Evolutionary conservation across 1,140 invertebrate genomes (phyloP).

Genomic region (Trachymyrmex cornetzi): DNA sequence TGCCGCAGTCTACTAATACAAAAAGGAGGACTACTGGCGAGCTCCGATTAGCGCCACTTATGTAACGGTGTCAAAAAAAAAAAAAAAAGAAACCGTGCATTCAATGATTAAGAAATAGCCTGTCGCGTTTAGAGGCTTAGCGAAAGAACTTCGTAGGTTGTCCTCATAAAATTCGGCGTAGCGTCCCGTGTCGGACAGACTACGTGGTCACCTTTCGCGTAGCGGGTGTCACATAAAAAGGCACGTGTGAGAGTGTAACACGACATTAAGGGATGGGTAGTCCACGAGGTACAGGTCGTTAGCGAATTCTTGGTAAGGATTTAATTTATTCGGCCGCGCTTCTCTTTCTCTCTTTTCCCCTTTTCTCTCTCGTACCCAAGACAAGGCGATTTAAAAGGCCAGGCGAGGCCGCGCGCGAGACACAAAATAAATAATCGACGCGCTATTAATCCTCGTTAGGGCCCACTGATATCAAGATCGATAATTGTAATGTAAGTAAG

Average conservation of each 20-base stretch:
- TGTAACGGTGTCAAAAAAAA: not conserved
- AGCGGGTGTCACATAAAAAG: conserved; percentile 46
- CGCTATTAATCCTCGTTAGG: conserved; percentile 76
- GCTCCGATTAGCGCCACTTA: conserved; percentile 29
- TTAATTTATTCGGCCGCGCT: conserved; percentile 80
- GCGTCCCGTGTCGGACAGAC: conserved; percentile 30
- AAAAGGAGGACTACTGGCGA: not conserved
- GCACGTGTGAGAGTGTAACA: conserved; percentile 38
- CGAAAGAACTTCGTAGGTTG: conserved; percentile 17
- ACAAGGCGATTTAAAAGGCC: conserved; percentile 70
- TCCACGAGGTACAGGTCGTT: conserved; percentile 74
- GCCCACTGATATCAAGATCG: conserved; percentile 63
- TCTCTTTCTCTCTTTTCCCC: not conserved
- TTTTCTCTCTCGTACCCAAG: conserved; percentile 16
- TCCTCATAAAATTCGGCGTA: conserved; percentile 31
- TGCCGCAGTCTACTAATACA: not conserved
- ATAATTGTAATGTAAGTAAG: conserved; percentile 67
- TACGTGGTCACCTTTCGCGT: conserved; percentile 36
- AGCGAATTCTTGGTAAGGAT: conserved; percentile 81
- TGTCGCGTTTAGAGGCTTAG: conserved; percentile 20
- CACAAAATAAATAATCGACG: conserved; percentile 71
- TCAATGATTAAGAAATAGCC: conserved; percentile 39
- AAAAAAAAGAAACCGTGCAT: not conserved
- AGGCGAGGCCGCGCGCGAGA: conserved; percentile 23
- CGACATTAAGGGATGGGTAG: conserved; percentile 71